phyloP scores from a whole-genome alignment of 2,113 vertebrate genomes.

The Leucopsar rothschildi region DNA sequence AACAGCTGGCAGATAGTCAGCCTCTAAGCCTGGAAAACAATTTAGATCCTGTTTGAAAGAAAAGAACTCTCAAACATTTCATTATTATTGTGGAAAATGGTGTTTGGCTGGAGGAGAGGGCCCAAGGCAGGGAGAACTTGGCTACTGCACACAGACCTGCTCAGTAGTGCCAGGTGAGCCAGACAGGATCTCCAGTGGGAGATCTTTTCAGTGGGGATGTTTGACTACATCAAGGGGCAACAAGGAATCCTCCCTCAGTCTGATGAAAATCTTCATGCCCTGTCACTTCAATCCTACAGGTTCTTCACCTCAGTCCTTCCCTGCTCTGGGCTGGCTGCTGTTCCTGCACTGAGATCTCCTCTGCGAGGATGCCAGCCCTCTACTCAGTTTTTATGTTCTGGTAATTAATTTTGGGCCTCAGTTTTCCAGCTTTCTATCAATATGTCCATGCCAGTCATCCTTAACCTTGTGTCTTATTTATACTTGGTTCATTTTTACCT shows the following conservation, averaged over 20 bases:
- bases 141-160: background rate
- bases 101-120: background rate
- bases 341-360: background rate
- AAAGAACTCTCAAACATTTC: background rate
- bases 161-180: background rate
- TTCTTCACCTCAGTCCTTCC: background rate
- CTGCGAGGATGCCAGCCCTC: background rate
- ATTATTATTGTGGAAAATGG: background rate
- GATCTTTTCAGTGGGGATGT: background rate
- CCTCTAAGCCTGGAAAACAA: background rate
- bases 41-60: background rate
- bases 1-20: background rate
- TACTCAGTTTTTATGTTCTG: background rate
- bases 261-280: background rate
- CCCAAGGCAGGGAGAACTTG: background rate
- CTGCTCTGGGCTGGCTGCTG: background rate
- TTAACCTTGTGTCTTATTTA: background rate
- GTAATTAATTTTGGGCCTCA: background rate
- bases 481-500: background rate
- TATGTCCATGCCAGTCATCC: background rate
- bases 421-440: background rate
- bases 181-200: background rate
- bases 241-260: background rate
- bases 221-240: background rate
- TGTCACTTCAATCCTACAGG: background rate